These are phyloP conservation scores for Dastarcus helophoroides DNA, from an alignment of 2,888 invertebrate genomes.

Conservation along the genomic window DNA sequence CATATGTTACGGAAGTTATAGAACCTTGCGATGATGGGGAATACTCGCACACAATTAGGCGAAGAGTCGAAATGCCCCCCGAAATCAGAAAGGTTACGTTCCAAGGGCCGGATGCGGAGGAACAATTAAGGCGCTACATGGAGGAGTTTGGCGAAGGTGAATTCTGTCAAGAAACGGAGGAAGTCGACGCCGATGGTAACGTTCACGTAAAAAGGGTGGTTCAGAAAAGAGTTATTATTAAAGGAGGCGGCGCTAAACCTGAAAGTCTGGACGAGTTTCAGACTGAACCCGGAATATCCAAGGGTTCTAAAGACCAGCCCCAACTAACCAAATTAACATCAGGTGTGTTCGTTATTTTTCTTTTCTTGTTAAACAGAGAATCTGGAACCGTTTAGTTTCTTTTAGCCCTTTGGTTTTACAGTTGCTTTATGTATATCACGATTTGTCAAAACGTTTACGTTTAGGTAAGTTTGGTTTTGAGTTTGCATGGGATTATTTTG, in stretches of 20 bases:
- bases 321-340: too few relatives aligned
- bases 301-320: too few relatives aligned
- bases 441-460: too few relatives aligned
- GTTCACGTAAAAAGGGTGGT: conserved; percentile 41
- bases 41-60: conserved; percentile 39
- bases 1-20: conserved; percentile 40
- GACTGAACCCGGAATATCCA: too few relatives aligned
- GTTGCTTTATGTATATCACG: too few relatives aligned
- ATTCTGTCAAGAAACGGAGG: conserved; percentile 40
- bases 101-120: conserved; percentile 41
- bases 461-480: too few relatives aligned
- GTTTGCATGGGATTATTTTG: too few relatives aligned
- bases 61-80: conserved; percentile 40
- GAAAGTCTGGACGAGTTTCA: too few relatives aligned
- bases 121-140: conserved; percentile 40
- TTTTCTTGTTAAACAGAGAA: too few relatives aligned
- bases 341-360: too few relatives aligned
- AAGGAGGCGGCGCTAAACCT: conserved; percentile 22
- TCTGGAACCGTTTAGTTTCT: too few relatives aligned
- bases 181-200: conserved; percentile 42
- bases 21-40: conserved; percentile 37
- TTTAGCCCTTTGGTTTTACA: too few relatives aligned
- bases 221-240: conserved; percentile 38
- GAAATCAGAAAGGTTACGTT: conserved; percentile 43
- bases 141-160: conserved; percentile 42